Evolutionary conservation across 1,140 invertebrate species (phyloP).

Genomic region (Penaeus vannamei): DNA sequence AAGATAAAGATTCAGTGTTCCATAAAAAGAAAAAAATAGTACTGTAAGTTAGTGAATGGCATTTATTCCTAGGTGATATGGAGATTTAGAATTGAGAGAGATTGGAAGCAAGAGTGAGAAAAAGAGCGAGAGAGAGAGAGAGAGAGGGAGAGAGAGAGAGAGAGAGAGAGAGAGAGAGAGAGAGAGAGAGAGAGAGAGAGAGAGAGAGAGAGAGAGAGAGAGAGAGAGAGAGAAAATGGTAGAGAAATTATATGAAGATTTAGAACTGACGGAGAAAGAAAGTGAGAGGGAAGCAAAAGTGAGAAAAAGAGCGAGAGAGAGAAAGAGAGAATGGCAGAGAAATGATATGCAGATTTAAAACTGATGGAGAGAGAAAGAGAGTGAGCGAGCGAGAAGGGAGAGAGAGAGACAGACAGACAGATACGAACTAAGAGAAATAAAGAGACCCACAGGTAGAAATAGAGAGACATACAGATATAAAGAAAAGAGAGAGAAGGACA

Average conservation of each 20-base stretch:
- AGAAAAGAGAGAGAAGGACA: not conserved
- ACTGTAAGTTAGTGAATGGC: too few relatives aligned
- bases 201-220: too few relatives aligned
- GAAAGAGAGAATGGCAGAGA: not conserved
- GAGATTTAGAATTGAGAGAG: too few relatives aligned
- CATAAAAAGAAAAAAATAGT: too few relatives aligned
- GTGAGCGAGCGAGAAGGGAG: not conserved
- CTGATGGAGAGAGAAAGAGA: not conserved
- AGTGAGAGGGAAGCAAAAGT: not conserved
- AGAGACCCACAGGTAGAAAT: not conserved
- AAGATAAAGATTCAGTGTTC: too few relatives aligned
- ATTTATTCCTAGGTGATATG: too few relatives aligned
- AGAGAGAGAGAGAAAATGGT: not conserved
- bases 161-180: too few relatives aligned
- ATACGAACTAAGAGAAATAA: not conserved
- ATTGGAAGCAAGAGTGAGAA: too few relatives aligned
- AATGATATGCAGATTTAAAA: not conserved
- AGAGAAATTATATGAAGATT: not conserved
- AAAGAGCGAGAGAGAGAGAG: too few relatives aligned
- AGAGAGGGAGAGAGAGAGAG: too few relatives aligned
- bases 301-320: not conserved
- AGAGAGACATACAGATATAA: conserved; percentile 2
- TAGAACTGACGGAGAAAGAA: not conserved
- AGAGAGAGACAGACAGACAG: conserved; percentile 25
- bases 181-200: too few relatives aligned